Base-by-base conservation (phyloP, 2,888 invertebrate species). In the Drosophila eohydei region DNA sequence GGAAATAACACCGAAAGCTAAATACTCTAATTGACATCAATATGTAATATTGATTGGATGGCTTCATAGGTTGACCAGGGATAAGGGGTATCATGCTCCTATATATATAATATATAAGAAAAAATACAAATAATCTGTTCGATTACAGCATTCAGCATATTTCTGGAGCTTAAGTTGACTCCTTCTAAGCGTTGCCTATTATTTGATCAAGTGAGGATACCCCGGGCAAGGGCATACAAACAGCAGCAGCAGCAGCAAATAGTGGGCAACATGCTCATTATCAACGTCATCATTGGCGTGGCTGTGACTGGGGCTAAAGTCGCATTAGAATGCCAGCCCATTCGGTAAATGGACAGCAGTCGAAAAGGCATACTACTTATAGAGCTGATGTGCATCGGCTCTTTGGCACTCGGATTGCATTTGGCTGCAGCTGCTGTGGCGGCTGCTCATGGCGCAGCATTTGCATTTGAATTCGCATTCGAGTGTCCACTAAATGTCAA, bases 401-500 rank as follows among this genome's bases (percentile, higher is more conserved):
- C 70, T 56, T 71, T 68, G 86, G 70, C 72, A 85, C 86, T 82
- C 63, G 72, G 50, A 50, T 30, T 62, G 64, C 58, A 50, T n/a
- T 38, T 32, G 32, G 40, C 44, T 52, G 60, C 77, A 32, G 52
- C 28, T 36, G 44, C 59, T 55, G 54, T 9, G 9, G 26, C 61
- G 16, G 38, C 56, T 59, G 67, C 71, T 68, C 43, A 60, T 76
- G 60, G 54, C 69, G 55, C 38, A 64, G 73, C 71, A 83, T 88
- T 78, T 78, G 75, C 71, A 83, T 62, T 67, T 62, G 58, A 44
- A 72, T 77, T 83, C 60, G 66, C 68, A 71, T 79, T 89, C 78
- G 89, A 87, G 87, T 90, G 90, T 91, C 91, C 91, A 91, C 91
- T 89, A 90, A 90, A 91, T 90, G 90, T 90, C 90, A 90, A 90